A percentile compares a stretch with the other conserved stretches of the same genome.
phyloP scores from a whole-genome alignment of 1,140 invertebrate genomes.

The Aphidius gifuensis region DNA sequence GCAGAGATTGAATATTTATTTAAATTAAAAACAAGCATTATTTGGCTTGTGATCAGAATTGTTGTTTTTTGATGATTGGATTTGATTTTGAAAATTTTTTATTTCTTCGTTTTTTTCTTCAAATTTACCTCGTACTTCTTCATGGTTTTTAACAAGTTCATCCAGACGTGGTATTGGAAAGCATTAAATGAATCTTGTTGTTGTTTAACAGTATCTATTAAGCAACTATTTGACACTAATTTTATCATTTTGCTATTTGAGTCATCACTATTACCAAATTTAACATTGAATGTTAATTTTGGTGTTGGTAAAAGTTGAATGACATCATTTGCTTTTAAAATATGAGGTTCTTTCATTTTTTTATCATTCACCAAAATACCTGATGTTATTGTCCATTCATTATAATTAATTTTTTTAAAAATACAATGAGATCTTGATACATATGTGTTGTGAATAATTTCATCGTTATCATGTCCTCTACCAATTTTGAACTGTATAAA shows the following conservation, averaged over 20 bases:
- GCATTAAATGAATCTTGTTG: slow-evolving; percentile 55
- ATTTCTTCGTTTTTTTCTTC: slow-evolving; percentile 46
- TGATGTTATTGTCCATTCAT: slow-evolving; percentile 44
- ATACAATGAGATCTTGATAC: slow-evolving; percentile 57
- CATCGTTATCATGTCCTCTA: slow-evolving; percentile 47
- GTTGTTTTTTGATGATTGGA: no score
- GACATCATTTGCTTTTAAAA: slow-evolving; percentile 49
- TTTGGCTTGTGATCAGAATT: no score
- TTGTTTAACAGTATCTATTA: slow-evolving; percentile 44
- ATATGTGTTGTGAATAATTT: slow-evolving; percentile 47
- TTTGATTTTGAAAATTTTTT: slow-evolving; percentile 46
- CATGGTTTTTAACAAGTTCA: slow-evolving; percentile 43
- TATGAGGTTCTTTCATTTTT: slow-evolving; percentile 37
- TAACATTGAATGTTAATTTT: slow-evolving; percentile 52
- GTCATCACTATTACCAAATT: slow-evolving; percentile 25
- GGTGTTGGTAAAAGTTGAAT: slow-evolving; percentile 48
- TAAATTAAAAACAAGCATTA: no score
- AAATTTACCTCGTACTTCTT: slow-evolving; percentile 44
- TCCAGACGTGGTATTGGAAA: slow-evolving; percentile 54
- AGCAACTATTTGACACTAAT: slow-evolving; percentile 40
- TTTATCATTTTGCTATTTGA: slow-evolving; percentile 39
- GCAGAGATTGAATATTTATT: no score
- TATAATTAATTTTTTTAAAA: slow-evolving; percentile 39
- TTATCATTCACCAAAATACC: slow-evolving; percentile 48
- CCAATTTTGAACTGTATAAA: slow-evolving; percentile 55